Percentiles rank a stretch among this genome's conserved stretches.
These are phyloP conservation scores for Orbicella faveolata DNA, from an alignment of 64 coral and sea anemone genomes.

Conservation along the genomic window DNA sequence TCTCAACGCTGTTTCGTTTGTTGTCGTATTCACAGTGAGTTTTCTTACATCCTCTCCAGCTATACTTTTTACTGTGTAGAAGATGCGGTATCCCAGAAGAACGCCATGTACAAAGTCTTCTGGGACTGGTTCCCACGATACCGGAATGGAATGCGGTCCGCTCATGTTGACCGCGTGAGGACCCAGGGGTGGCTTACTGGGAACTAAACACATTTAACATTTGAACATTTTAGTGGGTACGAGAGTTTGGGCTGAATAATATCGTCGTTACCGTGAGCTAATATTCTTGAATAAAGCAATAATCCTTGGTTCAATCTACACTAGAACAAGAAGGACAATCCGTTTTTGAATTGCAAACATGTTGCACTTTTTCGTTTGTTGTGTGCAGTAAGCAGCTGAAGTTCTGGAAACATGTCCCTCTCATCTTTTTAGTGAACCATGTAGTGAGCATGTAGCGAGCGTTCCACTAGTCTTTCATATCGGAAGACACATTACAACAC, in stretches of 20 bases:
- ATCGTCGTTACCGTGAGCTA: not conserved
- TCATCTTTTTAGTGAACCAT: no score
- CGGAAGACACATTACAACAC: no score
- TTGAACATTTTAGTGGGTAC: not conserved
- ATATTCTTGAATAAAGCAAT: not conserved
- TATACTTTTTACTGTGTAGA: constrained; percentile 60
- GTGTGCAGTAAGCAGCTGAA: no score
- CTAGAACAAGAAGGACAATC: no score
- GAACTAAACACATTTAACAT: constrained; percentile 33
- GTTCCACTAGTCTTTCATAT: no score
- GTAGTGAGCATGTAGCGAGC: no score
- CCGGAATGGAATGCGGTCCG: constrained; percentile 53
- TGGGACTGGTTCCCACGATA: constrained; percentile 58
- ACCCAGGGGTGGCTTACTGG: constrained; percentile 55
- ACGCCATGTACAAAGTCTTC: constrained; percentile 65
- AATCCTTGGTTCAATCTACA: no score
- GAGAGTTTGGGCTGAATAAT: not conserved
- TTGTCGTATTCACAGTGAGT: constrained; percentile 3
- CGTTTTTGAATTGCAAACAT: no score
- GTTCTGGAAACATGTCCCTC: no score
- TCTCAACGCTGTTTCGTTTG: not conserved
- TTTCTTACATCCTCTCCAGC: constrained; percentile 18
- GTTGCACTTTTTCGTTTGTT: no score
- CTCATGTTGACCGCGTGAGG: constrained; percentile 58
- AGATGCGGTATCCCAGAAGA: constrained; percentile 62